Evolutionary conservation across 2,888 invertebrate species (phyloP).

Genomic region (Caenorhabditis auriculariae): DNA sequence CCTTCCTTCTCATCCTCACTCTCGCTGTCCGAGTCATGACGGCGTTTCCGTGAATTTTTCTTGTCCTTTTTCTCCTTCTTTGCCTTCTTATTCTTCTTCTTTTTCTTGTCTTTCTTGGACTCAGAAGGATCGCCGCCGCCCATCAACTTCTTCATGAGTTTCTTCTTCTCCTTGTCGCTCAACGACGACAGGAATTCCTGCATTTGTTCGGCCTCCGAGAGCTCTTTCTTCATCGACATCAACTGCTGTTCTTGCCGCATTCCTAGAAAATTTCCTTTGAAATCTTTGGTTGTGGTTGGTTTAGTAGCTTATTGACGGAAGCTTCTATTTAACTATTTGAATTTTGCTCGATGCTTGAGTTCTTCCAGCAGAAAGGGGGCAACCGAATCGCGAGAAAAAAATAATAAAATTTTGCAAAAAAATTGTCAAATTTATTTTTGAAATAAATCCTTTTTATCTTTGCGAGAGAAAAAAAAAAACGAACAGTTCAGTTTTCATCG

Average conservation of each 20-base stretch:
- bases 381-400: no score
- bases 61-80: conserved; percentile 9
- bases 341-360: no score
- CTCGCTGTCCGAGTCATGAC: conserved; percentile 1
- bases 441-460: no score
- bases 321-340: no score
- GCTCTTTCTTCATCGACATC: conserved; percentile 25
- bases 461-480: no score
- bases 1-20: not conserved
- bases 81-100: conserved; percentile 14
- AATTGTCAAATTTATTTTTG: no score
- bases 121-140: no score
- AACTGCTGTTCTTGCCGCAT: conserved; percentile 37
- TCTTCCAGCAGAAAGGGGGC: no score
- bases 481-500: no score
- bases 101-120: conserved; percentile 10
- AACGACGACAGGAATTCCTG: conserved; percentile 44
- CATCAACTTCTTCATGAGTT: conserved; percentile 41
- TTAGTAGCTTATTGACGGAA: no score
- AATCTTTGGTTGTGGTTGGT: no score
- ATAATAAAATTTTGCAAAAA: no score
- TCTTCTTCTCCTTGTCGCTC: conserved; percentile 50
- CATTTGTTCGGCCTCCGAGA: conserved; percentile 33
- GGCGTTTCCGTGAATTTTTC: conserved; percentile 2
- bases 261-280: conserved; percentile 4